phyloP scores from a whole-genome alignment of 1,140 invertebrate species.

The Drosophila sproati region DNA sequence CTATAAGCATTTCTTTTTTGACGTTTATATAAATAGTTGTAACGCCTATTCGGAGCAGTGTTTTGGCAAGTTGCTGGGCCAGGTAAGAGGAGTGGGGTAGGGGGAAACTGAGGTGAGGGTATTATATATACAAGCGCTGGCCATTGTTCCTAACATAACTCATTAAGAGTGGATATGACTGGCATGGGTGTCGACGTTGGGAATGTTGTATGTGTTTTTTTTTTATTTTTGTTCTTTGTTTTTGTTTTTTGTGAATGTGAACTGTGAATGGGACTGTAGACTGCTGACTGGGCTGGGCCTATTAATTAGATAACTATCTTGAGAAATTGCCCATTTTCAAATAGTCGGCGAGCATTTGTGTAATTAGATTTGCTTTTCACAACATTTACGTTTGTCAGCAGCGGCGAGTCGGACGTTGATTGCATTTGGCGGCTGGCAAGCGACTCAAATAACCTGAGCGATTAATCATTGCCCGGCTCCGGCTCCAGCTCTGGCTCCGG shows the following conservation, averaged over 20 bases:
- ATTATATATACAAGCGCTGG: constrained; percentile 43
- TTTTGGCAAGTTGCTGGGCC: constrained; percentile 63
- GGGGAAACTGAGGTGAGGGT: constrained; percentile 12
- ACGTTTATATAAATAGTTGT: constrained; percentile 76
- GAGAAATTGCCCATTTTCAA: constrained; percentile 83
- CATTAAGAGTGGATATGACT: constrained; percentile 61
- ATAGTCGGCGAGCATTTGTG: constrained; percentile 79
- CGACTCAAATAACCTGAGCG: constrained; percentile 74
- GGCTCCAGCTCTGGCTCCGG: neutral
- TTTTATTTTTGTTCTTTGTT: neutral
- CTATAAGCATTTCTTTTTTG: constrained; percentile 16
- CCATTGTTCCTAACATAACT: constrained; percentile 76
- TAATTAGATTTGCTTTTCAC: constrained; percentile 84
- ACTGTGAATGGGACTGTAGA: constrained; percentile 32
- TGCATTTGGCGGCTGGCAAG: constrained; percentile 67
- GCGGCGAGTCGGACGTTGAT: constrained; percentile 55
- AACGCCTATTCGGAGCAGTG: constrained; percentile 66
- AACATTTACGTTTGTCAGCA: constrained; percentile 72
- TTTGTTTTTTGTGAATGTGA: constrained; percentile 29
- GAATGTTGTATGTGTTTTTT: constrained; percentile 24
- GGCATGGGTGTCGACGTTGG: constrained; percentile 42
- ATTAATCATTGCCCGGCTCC: constrained; percentile 68
- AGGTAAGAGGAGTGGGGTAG: neutral
- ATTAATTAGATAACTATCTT: constrained; percentile 84
- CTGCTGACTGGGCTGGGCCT: constrained; percentile 39